Evolutionary conservation across 1,140 invertebrate genomes (phyloP).

Genomic region (Drosophila ananassae): DNA sequence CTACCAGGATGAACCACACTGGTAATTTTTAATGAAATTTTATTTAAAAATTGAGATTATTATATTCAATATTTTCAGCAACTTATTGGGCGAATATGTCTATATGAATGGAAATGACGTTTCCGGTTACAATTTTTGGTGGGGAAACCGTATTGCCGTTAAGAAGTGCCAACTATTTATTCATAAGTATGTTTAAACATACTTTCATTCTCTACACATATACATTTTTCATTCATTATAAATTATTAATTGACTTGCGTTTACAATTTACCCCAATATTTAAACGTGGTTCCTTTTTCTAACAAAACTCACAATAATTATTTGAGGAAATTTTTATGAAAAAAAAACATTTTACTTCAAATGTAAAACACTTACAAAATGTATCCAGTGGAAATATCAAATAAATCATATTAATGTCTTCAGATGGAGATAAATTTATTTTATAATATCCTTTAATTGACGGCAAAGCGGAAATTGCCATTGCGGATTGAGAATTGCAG

Average conservation of each 20-base stretch:
- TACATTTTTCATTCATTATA: too few relatives aligned
- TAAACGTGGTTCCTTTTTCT: not conserved
- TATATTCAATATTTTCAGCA: not conserved
- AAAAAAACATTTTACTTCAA: not conserved
- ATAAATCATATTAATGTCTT: not conserved
- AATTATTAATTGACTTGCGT: too few relatives aligned
- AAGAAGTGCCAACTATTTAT: not conserved
- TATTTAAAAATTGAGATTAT: too few relatives aligned
- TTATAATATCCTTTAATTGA: conserved; percentile 29
- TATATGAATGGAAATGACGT: not conserved
- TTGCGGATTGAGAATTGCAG: conserved; percentile 11
- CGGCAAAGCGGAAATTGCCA: conserved; percentile 24
- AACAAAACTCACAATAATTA: too few relatives aligned
- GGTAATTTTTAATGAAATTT: too few relatives aligned
- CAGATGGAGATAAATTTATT: conserved; percentile 18
- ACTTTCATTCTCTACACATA: too few relatives aligned
- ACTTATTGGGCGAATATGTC: not conserved
- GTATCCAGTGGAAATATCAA: not conserved
- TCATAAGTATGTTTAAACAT: not conserved
- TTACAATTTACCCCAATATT: too few relatives aligned
- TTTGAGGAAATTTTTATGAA: too few relatives aligned
- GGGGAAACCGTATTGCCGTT: not conserved
- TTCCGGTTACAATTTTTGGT: not conserved
- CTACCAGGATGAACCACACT: too few relatives aligned
- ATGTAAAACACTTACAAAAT: not conserved